A percentile compares a stretch with the other conserved stretches of the same genome.
phyloP scores from a whole-genome alignment of 2,113 vertebrate species.

The Lasiurus borealis region DNA sequence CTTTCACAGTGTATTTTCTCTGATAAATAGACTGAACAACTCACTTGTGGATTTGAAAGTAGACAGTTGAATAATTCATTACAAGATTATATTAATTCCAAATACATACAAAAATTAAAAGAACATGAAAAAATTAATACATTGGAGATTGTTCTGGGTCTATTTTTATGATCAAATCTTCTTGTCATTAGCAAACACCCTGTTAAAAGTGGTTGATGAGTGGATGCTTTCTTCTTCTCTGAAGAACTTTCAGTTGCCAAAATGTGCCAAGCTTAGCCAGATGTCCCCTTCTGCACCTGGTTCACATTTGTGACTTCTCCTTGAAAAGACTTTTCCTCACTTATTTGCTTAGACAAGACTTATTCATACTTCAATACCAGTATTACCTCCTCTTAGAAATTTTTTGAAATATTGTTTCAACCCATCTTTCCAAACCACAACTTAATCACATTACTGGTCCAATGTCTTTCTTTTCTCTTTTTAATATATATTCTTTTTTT shows the following conservation, averaged over 20 bases:
- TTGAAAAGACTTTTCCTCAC: not conserved
- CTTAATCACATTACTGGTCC: not conserved
- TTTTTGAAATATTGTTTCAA: not conserved
- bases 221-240: not conserved
- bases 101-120: not conserved
- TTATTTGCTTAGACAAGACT: not conserved
- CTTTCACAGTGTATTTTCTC: not conserved
- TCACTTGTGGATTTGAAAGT: not conserved
- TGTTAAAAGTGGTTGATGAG: not conserved
- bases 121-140: not conserved
- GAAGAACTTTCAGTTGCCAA: not conserved
- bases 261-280: not conserved
- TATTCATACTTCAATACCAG: not conserved
- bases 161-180: not conserved
- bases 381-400: not conserved
- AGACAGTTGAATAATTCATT: not conserved
- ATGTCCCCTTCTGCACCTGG: not conserved
- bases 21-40: not conserved
- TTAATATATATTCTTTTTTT: too few relatives aligned
- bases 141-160: not conserved
- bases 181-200: not conserved
- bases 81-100: not conserved
- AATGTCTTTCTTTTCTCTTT: not conserved
- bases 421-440: not conserved
- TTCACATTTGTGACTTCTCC: conserved; percentile 29